These are phyloP conservation scores for Clanis bilineata DNA, from an alignment of 2,888 invertebrate genomes.

Conservation along the genomic window DNA sequence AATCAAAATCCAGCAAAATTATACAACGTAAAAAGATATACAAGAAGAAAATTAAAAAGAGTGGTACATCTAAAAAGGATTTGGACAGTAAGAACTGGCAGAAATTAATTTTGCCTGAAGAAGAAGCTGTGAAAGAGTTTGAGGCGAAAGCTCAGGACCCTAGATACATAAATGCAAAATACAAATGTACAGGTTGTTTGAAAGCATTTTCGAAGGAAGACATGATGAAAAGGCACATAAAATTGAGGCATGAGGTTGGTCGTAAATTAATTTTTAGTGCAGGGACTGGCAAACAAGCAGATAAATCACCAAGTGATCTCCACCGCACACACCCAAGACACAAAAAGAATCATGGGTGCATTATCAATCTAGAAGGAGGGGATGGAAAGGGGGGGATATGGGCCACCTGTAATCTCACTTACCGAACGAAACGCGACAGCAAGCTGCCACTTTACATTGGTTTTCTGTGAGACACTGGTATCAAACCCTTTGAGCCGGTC, in stretches of 20 bases:
- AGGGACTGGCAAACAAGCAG: too few relatives aligned
- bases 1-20: background rate
- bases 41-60: background rate
- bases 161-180: slow-evolving; percentile 52
- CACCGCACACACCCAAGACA: too few relatives aligned
- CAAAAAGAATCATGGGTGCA: too few relatives aligned
- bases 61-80: slow-evolving; percentile 5
- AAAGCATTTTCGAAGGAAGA: slow-evolving; percentile 63
- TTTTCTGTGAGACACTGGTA: too few relatives aligned
- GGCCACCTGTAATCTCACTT: too few relatives aligned
- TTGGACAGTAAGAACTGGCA: slow-evolving; percentile 46
- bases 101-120: slow-evolving; percentile 52
- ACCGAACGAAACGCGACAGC: too few relatives aligned
- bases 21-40: background rate
- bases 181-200: slow-evolving; percentile 55
- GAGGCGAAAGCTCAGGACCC: slow-evolving; percentile 43
- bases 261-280: too few relatives aligned
- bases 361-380: too few relatives aligned
- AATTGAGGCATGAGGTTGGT: slow-evolving; percentile 63
- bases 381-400: too few relatives aligned
- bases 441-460: too few relatives aligned
- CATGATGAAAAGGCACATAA: slow-evolving; percentile 55
- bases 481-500: too few relatives aligned
- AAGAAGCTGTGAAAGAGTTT: slow-evolving; percentile 60
- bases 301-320: too few relatives aligned